Evolutionary conservation across 1,140 invertebrate genomes (phyloP).

Genomic region (Probaryconus sp.): DNA sequence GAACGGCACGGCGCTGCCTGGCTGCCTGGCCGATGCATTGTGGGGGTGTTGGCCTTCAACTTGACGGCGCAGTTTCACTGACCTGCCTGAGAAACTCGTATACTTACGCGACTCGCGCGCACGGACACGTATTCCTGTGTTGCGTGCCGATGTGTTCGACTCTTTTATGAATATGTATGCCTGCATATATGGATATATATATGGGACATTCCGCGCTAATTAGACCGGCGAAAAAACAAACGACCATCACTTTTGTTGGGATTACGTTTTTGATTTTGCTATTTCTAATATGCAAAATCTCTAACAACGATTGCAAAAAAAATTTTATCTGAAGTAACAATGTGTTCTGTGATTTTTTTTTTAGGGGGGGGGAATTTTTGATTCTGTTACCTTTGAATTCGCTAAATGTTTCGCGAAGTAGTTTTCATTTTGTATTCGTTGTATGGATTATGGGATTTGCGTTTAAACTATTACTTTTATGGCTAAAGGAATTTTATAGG

Average conservation of each 20-base stretch:
- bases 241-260: no score
- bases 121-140: slow-evolving; percentile 49
- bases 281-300: no score
- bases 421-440: no score
- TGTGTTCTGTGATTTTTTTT: no score
- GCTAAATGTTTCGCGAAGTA: no score
- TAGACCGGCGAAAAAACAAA: slow-evolving; percentile 28
- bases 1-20: slow-evolving; percentile 45
- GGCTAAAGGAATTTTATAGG: no score
- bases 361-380: no score
- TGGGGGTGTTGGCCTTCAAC: slow-evolving; percentile 80
- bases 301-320: slow-evolving; percentile 6
- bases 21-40: slow-evolving; percentile 75
- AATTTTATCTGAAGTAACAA: slow-evolving; percentile 11
- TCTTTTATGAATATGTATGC: slow-evolving; percentile 46
- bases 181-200: no score
- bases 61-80: slow-evolving; percentile 79
- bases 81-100: slow-evolving; percentile 79
- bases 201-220: slow-evolving; percentile 50
- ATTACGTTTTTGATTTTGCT: no score
- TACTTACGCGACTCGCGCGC: slow-evolving; percentile 66
- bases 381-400: no score
- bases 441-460: no score
- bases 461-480: no score
- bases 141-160: slow-evolving; percentile 43